Conservation (phyloP, 1,140 invertebrate species). For the Drosophila nigromelanica region DNA sequence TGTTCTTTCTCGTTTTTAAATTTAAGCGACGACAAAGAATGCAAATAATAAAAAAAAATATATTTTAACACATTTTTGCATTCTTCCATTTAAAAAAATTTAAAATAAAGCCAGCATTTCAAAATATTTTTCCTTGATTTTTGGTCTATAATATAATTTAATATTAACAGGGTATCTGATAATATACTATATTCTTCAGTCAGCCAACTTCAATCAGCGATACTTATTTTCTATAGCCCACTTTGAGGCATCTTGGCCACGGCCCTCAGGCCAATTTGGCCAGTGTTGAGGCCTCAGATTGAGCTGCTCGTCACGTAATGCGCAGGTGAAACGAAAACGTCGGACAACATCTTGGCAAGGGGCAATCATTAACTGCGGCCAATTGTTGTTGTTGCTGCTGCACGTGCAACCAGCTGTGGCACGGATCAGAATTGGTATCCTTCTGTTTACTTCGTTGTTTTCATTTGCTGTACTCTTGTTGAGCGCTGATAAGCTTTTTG, state of each 20-base stretch:
- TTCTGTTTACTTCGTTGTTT: not conserved
- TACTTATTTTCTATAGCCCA: constrained; percentile 14
- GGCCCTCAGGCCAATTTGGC: constrained; percentile 8
- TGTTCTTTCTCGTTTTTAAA: too few relatives aligned
- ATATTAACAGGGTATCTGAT: too few relatives aligned
- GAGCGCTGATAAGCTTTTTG: constrained; percentile 15
- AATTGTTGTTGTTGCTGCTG: constrained; percentile 31
- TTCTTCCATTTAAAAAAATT: too few relatives aligned
- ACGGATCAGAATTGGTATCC: constrained; percentile 18
- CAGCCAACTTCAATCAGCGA: not conserved
- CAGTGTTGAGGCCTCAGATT: constrained; percentile 11
- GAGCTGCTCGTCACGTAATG: constrained; percentile 43
- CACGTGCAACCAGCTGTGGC: constrained; percentile 40
- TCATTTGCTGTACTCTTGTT: not conserved
- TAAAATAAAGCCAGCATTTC: too few relatives aligned
- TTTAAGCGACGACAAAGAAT: too few relatives aligned
- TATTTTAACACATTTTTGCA: too few relatives aligned
- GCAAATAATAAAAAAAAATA: too few relatives aligned
- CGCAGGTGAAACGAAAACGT: constrained; percentile 6
- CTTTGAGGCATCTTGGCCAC: constrained; percentile 1
- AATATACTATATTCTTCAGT: not conserved
- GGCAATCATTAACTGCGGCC: constrained; percentile 24
- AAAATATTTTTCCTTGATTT: too few relatives aligned
- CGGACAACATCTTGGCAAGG: constrained; percentile 19
- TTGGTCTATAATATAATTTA: too few relatives aligned